Evolutionary conservation across 1,140 invertebrate genomes (phyloP).

Genomic region (Cherax destructor): DNA sequence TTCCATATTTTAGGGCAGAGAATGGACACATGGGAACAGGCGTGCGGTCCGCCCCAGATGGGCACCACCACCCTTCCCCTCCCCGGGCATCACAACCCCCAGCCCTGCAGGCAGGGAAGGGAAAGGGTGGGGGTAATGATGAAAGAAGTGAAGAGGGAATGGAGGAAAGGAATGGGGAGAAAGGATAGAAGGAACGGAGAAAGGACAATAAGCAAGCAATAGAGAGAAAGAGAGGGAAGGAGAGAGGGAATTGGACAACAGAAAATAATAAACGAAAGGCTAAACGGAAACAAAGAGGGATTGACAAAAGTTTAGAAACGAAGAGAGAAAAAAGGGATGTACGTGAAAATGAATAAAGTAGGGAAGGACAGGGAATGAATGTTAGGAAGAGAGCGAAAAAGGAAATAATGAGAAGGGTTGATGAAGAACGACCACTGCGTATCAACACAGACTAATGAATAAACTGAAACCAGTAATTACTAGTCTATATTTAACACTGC

Average conservation of each 20-base stretch:
- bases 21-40: slow-evolving; percentile 3
- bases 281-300: slow-evolving; percentile 6
- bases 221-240: background rate
- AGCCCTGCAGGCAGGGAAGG: background rate
- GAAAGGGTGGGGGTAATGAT: background rate
- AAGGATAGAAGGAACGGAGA: slow-evolving; percentile 3
- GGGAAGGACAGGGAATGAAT: too few species aligned
- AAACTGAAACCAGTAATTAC: too few species aligned
- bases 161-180: slow-evolving; percentile 6
- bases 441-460: too few species aligned
- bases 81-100: too few species aligned
- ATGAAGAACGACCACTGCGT: too few species aligned
- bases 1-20: slow-evolving; percentile 50
- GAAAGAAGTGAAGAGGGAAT: background rate
- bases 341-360: too few species aligned
- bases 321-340: background rate
- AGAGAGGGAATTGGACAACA: background rate
- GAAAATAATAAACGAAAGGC: background rate
- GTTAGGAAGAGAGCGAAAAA: too few species aligned
- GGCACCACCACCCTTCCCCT: too few species aligned
- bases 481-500: too few species aligned
- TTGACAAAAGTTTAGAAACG: background rate
- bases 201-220: background rate
- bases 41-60: too few species aligned
- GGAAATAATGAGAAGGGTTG: too few species aligned